Base-by-base conservation (phyloP, 2,113 vertebrate genomes). In the Sturnus vulgaris region DNA sequence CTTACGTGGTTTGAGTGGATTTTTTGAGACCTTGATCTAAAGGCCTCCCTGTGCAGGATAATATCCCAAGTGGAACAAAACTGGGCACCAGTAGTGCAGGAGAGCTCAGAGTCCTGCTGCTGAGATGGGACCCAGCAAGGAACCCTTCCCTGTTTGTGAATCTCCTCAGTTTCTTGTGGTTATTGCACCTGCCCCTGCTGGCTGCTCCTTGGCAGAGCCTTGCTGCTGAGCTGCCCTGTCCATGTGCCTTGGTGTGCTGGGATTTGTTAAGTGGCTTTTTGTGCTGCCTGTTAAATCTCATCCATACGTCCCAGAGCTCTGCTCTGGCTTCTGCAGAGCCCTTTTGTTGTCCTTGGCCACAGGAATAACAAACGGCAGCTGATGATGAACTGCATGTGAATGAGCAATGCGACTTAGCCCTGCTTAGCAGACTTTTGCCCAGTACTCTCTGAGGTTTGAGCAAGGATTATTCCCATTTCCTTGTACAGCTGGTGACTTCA, bases 281-380 rank as follows among this genome's bases (percentile, higher is more conserved):
- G 44, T 2, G 6, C 53, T 88, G 90, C 68, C 79, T 90, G 73
- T 81, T 93, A 81, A 86, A 88, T 83, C 63, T 90, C 82, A 55
- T 86, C 92, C 90, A 61, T 94, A 77, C 25, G 0, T 94, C 56
- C 11, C 15, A 52, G 80, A 91, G 72, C 83, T 75, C 39, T 66
- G 56, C 69, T 78, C 80, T 88, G 91, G 91, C 92, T 93, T 91
- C 72, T 86, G 72, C 24, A 0, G 44, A 81, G 56, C 63, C 30
- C 39, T 91, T 77, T 35, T 96, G 94, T 96, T 96, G 83, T 93
- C 76, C 60, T 96, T 96, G 92, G 96, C 95, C 77, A 8, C 60
- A 44, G 77, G n/a, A 88, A n/a, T 68, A 86, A 49, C 52, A 73
- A 86, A 70, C 66, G 28, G 91, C 91, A 95, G 83, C 70, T 70